phyloP scores from a whole-genome alignment of 2,113 vertebrate genomes.

The Grammomys surdaster region DNA sequence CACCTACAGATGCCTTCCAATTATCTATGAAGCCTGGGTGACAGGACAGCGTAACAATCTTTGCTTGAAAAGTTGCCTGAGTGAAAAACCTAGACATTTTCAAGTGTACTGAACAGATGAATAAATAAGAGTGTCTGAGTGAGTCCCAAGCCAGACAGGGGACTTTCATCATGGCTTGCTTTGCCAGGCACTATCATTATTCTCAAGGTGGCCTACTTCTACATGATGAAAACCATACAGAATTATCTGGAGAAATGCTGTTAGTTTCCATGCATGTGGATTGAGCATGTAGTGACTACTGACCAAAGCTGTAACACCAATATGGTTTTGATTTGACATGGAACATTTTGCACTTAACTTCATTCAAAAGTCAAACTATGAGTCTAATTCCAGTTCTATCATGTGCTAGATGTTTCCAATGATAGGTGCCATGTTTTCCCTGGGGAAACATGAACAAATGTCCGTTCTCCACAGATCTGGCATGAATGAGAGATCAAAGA shows the following conservation, averaged over 20 bases:
- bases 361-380: not conserved
- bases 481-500: not conserved
- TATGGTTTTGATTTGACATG: not conserved
- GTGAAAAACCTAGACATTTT: conserved; percentile 43
- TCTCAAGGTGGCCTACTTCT: not conserved
- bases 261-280: not conserved
- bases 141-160: not conserved
- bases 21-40: conserved; percentile 58
- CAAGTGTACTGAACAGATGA: conserved; percentile 31
- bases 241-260: not conserved
- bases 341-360: not conserved
- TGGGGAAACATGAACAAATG: not conserved
- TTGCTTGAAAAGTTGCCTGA: conserved; percentile 50
- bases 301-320: not conserved
- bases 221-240: not conserved
- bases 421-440: not conserved
- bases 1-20: conserved; percentile 32
- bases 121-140: conserved; percentile 33
- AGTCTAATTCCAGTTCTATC: not conserved
- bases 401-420: not conserved
- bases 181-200: conserved; percentile 1
- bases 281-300: not conserved
- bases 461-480: not conserved
- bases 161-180: not conserved
- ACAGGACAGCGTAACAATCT: conserved; percentile 19